These are phyloP conservation scores for Trichopria drosophilae DNA, from an alignment of 2,888 invertebrate species.

Conservation along the genomic window DNA sequence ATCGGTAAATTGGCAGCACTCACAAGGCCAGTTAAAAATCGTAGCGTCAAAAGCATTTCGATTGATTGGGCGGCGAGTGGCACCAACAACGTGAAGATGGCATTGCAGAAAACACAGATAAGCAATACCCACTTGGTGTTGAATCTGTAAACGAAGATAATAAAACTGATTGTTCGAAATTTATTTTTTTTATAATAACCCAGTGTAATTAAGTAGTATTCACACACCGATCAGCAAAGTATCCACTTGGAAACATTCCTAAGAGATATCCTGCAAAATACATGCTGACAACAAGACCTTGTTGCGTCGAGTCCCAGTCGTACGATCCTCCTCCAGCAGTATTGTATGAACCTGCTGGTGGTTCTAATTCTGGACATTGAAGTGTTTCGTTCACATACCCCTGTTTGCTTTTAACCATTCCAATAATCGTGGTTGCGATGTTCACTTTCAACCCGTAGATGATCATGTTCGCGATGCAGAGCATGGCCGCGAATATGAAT, in stretches of 20 bases:
- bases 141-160: conserved; percentile 42
- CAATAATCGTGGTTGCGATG: conserved; percentile 50
- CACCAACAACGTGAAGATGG: conserved; percentile 48
- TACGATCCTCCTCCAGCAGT: conserved; percentile 41
- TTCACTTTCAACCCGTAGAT: conserved; percentile 54
- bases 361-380: conserved; percentile 43
- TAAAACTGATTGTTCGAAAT: not conserved
- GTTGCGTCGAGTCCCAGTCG: conserved; percentile 48
- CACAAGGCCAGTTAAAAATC: conserved; percentile 49
- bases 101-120: conserved; percentile 46
- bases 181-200: not conserved
- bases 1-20: conserved; percentile 54
- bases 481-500: conserved; percentile 51
- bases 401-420: conserved; percentile 48
- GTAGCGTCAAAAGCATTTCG: conserved; percentile 38
- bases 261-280: conserved; percentile 54
- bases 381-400: conserved; percentile 6
- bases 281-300: conserved; percentile 50
- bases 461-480: conserved; percentile 56
- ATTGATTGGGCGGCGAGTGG: conserved; percentile 41
- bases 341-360: not conserved
- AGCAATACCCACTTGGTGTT: conserved; percentile 51
- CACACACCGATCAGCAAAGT: conserved; percentile 53
- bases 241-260: conserved; percentile 55
- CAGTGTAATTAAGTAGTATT: not conserved